phyloP scores from a whole-genome alignment of 1,140 invertebrate genomes.

The Apis laboriosa region DNA sequence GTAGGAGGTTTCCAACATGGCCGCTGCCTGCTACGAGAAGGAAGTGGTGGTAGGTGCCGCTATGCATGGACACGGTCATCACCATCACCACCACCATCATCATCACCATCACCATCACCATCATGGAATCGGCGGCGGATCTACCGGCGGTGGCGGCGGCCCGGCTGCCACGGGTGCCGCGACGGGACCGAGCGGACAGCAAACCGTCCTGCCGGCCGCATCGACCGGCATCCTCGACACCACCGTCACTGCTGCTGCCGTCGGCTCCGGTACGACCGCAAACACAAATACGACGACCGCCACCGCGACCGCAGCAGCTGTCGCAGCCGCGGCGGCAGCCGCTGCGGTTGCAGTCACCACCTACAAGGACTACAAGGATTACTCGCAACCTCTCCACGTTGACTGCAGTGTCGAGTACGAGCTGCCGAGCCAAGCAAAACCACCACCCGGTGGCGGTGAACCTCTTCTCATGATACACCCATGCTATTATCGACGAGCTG shows the following conservation, averaged over 20 bases:
- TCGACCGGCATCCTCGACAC: conserved; percentile 50
- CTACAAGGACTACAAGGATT: conserved; percentile 82
- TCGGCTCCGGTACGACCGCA: conserved; percentile 16
- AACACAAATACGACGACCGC: conserved; percentile 26
- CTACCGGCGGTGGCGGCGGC: conserved; percentile 22
- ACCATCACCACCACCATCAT: conserved; percentile 57
- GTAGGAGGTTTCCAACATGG: conserved; percentile 69
- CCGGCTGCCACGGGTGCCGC: background rate
- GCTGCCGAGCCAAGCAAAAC: conserved; percentile 90
- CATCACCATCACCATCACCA: conserved; percentile 65
- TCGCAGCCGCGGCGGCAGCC: conserved; percentile 41
- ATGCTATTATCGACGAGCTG: conserved; percentile 91
- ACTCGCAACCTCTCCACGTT: conserved; percentile 89
- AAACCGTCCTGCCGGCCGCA: conserved; percentile 57
- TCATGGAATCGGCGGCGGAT: conserved; percentile 40
- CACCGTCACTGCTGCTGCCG: conserved; percentile 20
- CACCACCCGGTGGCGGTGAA: conserved; percentile 88
- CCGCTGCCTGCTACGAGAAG: conserved; percentile 72
- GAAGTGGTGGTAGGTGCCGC: conserved; percentile 68
- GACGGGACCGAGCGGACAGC: conserved; percentile 27
- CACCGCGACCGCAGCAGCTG: conserved; percentile 50
- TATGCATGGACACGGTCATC: conserved; percentile 60
- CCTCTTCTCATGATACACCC: conserved; percentile 92
- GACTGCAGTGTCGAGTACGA: conserved; percentile 93
- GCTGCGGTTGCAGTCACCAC: conserved; percentile 54